A percentile compares a stretch with the other conserved stretches of the same genome.
Conservation (phyloP, 2,113 vertebrate species). For the Rhizomys pruinosus region DNA sequence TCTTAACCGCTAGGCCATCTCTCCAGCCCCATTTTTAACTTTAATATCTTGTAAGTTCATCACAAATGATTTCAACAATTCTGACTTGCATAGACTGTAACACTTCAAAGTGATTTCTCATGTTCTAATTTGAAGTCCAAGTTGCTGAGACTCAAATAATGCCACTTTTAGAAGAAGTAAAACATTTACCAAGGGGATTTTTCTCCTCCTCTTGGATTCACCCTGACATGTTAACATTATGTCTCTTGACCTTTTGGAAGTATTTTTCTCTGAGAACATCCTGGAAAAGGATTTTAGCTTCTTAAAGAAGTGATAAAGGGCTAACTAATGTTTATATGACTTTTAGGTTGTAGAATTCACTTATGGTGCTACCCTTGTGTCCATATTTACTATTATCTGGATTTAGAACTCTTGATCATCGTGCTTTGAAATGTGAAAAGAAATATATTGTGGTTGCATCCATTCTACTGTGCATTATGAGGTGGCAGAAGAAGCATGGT, state of each 20-base stretch:
- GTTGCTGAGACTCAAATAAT: constrained; percentile 85
- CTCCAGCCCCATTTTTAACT: too few species aligned
- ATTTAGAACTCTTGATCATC: constrained; percentile 90
- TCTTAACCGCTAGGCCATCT: too few species aligned
- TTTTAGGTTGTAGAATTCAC: constrained; percentile 85
- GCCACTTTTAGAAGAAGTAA: constrained; percentile 89
- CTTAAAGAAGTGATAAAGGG: constrained; percentile 81
- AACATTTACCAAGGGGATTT: constrained; percentile 87
- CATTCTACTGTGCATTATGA: constrained; percentile 92
- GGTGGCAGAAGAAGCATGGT: constrained; percentile 95
- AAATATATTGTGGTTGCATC: constrained; percentile 91
- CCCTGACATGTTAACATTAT: constrained; percentile 61
- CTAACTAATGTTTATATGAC: constrained; percentile 76
- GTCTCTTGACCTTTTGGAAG: constrained; percentile 88
- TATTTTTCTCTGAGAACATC: constrained; percentile 92
- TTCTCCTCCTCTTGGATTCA: constrained; percentile 62
- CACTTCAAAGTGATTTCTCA: constrained; percentile 94
- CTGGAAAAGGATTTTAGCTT: constrained; percentile 89
- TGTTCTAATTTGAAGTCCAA: constrained; percentile 89
- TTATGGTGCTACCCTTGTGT: constrained; percentile 90
- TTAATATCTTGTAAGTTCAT: constrained; percentile 46
- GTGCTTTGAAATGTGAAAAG: constrained; percentile 93
- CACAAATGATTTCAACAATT: constrained; percentile 87
- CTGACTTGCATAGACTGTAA: constrained; percentile 92
- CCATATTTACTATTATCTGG: constrained; percentile 89